phyloP scores from a whole-genome alignment of 2,888 invertebrate species.

The Opisthograptis luteolata region DNA sequence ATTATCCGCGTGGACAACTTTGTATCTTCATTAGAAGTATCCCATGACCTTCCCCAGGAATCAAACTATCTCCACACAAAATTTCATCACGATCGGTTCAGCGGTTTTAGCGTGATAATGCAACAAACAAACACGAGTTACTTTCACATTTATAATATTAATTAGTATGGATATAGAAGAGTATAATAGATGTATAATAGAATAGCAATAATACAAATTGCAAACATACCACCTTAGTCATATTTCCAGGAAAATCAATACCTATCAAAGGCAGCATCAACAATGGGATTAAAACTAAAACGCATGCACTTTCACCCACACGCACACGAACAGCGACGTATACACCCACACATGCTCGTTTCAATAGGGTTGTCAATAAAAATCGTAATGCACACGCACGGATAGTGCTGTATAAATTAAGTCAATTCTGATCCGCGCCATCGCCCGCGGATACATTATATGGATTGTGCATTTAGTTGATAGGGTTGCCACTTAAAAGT shows the following conservation, averaged over 20 bases:
- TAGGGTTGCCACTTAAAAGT: constrained; percentile 20
- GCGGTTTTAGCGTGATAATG: no score
- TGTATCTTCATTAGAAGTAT: neutral
- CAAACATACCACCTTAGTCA: no score
- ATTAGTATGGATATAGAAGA: no score
- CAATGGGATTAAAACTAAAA: neutral
- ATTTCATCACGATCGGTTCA: no score
- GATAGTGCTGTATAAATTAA: constrained; percentile 40
- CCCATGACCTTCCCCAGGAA: no score
- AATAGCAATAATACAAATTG: no score
- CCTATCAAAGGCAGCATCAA: neutral
- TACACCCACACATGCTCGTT: neutral
- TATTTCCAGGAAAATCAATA: neutral
- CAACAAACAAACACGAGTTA: no score
- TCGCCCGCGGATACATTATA: constrained; percentile 48
- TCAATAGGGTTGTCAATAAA: constrained; percentile 29
- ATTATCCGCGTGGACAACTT: neutral
- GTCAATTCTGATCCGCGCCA: constrained; percentile 54
- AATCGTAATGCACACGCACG: constrained; percentile 30
- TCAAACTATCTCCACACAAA: no score
- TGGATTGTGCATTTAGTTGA: constrained; percentile 50
- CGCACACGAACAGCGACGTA: neutral
- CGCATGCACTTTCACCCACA: neutral
- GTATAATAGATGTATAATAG: no score
- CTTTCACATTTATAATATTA: no score